A percentile compares a stretch with the other conserved stretches of the same genome.
Evolutionary conservation across 35 echinoderm and acorn worm genomes (phyloP).

Genomic region (Stichopus chloronotus): DNA sequence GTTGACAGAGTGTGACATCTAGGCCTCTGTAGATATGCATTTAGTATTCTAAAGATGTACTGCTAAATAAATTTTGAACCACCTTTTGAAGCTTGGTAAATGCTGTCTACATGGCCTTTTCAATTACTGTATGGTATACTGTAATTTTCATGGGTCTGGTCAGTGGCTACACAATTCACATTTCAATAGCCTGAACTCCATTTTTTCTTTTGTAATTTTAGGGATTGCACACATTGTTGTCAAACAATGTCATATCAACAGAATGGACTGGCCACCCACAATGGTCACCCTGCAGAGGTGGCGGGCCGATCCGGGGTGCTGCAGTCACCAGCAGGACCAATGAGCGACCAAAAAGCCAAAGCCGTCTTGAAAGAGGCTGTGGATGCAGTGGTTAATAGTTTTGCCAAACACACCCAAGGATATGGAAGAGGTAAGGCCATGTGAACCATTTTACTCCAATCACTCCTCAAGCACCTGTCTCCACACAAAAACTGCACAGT

Average conservation of each 20-base stretch:
- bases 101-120: too few relatives aligned
- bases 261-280: neutral
- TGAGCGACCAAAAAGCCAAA: conserved; percentile 95
- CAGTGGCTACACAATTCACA: too few relatives aligned
- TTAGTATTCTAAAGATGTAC: too few relatives aligned
- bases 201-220: too few relatives aligned
- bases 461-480: neutral
- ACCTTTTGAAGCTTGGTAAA: too few relatives aligned
- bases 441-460: neutral
- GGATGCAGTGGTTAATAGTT: conserved; percentile 99
- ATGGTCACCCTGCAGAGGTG: neutral
- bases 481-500: neutral
- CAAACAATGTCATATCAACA: neutral
- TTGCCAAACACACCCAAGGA: conserved; percentile 99
- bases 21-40: too few relatives aligned
- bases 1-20: too few relatives aligned
- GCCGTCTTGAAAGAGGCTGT: conserved; percentile 91
- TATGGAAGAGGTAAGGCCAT: conserved; percentile 89
- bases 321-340: conserved; percentile 55
- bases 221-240: too few relatives aligned
- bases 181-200: too few relatives aligned
- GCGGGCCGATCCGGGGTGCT: neutral
- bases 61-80: too few relatives aligned
- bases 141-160: too few relatives aligned
- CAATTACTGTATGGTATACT: too few relatives aligned